These are phyloP conservation scores for Sphenodon punctatus DNA, from an alignment of 2,797 vertebrate species.

Conservation along the genomic window DNA sequence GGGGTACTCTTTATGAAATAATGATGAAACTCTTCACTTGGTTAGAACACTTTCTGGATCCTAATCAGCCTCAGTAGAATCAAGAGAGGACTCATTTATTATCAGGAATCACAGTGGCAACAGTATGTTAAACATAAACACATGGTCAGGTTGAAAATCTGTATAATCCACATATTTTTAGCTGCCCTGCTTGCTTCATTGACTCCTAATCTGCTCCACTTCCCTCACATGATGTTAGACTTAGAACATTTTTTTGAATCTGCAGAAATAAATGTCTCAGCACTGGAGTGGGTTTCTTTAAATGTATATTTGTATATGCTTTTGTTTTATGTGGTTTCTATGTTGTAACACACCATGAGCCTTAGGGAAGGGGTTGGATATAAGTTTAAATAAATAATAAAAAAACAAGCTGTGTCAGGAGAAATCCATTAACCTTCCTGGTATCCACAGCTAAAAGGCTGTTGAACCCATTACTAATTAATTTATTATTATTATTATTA, in stretches of 20 bases:
- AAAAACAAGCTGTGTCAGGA: background rate
- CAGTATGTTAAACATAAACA: background rate
- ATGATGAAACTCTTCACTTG: background rate
- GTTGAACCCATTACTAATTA: background rate
- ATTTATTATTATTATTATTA: too few species aligned
- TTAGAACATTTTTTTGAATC: conserved; percentile 11
- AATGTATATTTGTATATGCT: too few species aligned
- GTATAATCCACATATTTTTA: background rate
- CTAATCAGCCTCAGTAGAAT: background rate
- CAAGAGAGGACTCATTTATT: background rate
- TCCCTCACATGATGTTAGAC: conserved; percentile 17
- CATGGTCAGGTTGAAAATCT: background rate
- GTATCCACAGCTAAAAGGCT: background rate
- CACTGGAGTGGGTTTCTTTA: too few species aligned
- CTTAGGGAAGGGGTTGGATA: too few species aligned
- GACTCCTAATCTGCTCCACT: background rate
- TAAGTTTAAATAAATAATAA: too few species aligned
- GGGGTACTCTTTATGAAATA: background rate
- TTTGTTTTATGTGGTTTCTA: too few species aligned
- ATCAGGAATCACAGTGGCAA: background rate
- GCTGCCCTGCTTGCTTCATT: background rate
- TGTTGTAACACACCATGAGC: too few species aligned
- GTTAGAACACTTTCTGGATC: background rate
- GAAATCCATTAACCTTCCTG: background rate
- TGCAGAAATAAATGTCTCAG: conserved; percentile 17